phyloP scores from a whole-genome alignment of 2,797 vertebrate genomes.

The Helicolenus hilgendorfi region DNA sequence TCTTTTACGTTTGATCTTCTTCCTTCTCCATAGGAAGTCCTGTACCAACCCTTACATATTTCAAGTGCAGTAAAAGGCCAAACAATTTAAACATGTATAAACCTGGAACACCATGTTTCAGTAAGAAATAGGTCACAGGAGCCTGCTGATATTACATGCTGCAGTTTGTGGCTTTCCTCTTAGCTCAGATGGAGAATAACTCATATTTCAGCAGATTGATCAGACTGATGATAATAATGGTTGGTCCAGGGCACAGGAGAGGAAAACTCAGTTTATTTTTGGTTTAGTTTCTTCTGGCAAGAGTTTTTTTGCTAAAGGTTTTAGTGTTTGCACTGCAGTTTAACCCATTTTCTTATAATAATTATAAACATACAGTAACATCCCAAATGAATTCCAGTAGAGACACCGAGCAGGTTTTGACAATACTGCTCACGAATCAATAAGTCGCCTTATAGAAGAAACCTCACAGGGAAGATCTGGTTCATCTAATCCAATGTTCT shows the following conservation, averaged over 20 bases:
- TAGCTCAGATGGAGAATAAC: not conserved
- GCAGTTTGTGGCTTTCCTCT: not conserved
- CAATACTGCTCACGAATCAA: not conserved
- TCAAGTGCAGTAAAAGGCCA: not conserved
- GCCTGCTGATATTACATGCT: not conserved
- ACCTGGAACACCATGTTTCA: not conserved
- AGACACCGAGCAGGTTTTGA: not conserved
- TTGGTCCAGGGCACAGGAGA: not conserved
- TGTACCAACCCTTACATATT: not conserved
- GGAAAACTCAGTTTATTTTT: not conserved
- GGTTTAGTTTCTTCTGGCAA: not conserved
- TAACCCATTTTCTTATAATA: not conserved
- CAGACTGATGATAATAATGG: not conserved
- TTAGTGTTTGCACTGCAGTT: not conserved
- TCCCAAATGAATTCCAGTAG: not conserved
- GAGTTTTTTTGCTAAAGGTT: not conserved
- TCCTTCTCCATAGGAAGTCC: not conserved
- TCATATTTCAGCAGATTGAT: not conserved
- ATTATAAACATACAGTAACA: not conserved
- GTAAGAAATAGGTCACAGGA: slow-evolving; percentile 34
- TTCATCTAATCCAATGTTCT: not conserved
- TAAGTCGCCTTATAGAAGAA: not conserved
- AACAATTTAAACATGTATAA: slow-evolving; percentile 5
- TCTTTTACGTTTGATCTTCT: not conserved
- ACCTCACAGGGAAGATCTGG: not conserved